A percentile compares a stretch with the other conserved stretches of the same genome.
phyloP scores from a whole-genome alignment of 30 jellyfish, hydroid and myxozoan genomes.

The Hydra vulgaris region DNA sequence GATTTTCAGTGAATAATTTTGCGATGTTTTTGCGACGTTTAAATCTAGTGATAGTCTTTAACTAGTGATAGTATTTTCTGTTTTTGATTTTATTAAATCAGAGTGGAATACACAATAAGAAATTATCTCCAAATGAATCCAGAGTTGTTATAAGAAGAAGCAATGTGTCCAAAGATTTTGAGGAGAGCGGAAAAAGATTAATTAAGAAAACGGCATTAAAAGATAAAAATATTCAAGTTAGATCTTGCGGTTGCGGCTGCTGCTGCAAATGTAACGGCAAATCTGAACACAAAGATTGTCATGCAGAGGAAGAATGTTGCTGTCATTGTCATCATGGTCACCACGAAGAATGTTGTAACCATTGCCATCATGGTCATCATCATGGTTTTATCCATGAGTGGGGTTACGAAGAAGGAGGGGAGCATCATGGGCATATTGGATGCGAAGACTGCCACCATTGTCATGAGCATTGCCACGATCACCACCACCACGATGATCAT shows the following conservation, averaged over 20 bases:
- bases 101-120: not conserved
- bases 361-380: conserved; percentile 95
- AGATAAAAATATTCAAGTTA: not conserved
- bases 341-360: conserved; percentile 61
- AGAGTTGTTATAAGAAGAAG: not conserved
- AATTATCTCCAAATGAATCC: not conserved
- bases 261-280: conserved; percentile 83
- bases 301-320: conserved; percentile 39
- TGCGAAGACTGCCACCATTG: conserved; percentile 40
- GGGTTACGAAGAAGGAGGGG: conserved; percentile 54
- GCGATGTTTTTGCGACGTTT: too few relatives aligned
- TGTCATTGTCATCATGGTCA: conserved; percentile 51
- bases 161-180: not conserved
- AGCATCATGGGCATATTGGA: conserved; percentile 19
- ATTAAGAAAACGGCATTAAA: not conserved
- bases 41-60: not conserved
- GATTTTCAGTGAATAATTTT: not conserved
- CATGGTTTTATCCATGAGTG: conserved; percentile 57
- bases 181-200: not conserved
- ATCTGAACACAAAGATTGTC: conserved; percentile 56
- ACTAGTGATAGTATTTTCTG: not conserved
- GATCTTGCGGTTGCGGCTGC: conserved; percentile 71
- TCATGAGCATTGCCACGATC: conserved; percentile 31
- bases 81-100: not conserved
- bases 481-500: conserved; percentile 23